Percentiles rank a stretch among this genome's conserved stretches.
Conservation (phyloP, 1,140 invertebrate genomes). For the Lepeophtheirus salmonis region DNA sequence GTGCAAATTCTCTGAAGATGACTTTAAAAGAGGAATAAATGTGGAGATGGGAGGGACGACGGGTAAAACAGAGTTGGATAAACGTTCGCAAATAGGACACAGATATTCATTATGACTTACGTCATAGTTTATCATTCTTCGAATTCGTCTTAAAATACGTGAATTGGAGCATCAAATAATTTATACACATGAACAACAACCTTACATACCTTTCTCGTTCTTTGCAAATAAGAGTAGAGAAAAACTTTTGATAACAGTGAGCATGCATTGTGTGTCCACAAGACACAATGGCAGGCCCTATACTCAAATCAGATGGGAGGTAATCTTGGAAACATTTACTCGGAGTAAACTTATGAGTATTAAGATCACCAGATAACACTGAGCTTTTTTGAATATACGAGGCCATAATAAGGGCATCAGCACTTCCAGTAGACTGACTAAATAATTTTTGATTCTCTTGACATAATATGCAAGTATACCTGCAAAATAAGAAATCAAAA, state of each 20-base stretch:
- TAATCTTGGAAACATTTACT: conserved; percentile 34
- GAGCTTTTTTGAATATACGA: conserved; percentile 84
- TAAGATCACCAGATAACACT: conserved; percentile 44
- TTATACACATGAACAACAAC: too few species aligned
- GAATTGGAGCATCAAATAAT: too few species aligned
- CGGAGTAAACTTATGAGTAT: conserved; percentile 23
- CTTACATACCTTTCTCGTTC: conserved; percentile 47
- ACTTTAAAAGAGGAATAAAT: neutral
- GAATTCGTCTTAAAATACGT: neutral
- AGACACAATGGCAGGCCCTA: conserved; percentile 68
- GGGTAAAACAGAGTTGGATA: conserved; percentile 84
- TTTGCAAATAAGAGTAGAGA: conserved; percentile 61
- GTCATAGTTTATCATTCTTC: conserved; percentile 46
- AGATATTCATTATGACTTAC: conserved; percentile 82
- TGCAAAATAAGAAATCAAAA: neutral
- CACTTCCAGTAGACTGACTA: conserved; percentile 19
- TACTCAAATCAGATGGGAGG: conserved; percentile 45
- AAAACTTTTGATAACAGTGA: conserved; percentile 79
- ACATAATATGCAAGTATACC: conserved; percentile 79
- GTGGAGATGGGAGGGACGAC: conserved; percentile 41
- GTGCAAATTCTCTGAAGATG: neutral
- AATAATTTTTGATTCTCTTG: conserved; percentile 69
- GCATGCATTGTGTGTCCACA: conserved; percentile 97
- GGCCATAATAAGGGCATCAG: conserved; percentile 60
- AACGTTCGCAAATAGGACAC: conserved; percentile 85